Base-by-base conservation (phyloP, 2,797 vertebrate genomes). In the Pangasius sanitwongsei region DNA sequence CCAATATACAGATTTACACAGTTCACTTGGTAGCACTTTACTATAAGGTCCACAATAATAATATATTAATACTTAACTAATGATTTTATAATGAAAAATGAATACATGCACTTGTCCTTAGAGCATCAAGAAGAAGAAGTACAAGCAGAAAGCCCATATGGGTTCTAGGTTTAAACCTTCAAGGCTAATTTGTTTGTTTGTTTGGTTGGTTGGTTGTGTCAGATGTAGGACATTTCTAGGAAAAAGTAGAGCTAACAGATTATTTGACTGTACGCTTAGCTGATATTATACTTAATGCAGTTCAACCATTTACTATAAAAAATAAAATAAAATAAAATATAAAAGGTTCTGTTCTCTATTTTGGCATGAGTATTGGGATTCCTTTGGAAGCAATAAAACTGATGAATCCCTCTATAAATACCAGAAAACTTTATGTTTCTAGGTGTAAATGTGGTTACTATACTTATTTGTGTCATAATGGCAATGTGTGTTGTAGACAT, bases 391-490 rank as follows among this genome's bases (percentile, higher is more conserved):
- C 3, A 57, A 34, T 12, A 23, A 50, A 34, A 81, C n/a, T 5
- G 16, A 57, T 34, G n/a, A 57, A 57, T 57, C 8, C 16, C n/a
- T 57, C 18, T 23, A 37, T 20, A 57, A 57, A 57, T 81, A 81
- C 9, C 11, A 59, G 31, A 37, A 37, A 82, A 61, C 80, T 37
- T 34, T 50, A 48, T n/a, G 75, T 57, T 57, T 57, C 53, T 81
- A 3, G n/a, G 57, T 57, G 78, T 81, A 23, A 77, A 11, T 53
- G 12, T 53, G 48, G 13, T 18, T 78, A 50, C 75, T 18, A 12
- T 12, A 31, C n/a, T 80, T 78, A 78, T 59, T 23, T 16, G 8
- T 81, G 78, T 81, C 53, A 81, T 81, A 81, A 81, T 59, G 18
- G 50, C 55, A 50, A 78, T 53, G 50, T 55, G 50, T n/a, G 55